phyloP scores from a whole-genome alignment of 2,113 vertebrate genomes.

The Oreotrochilus melanogaster region DNA sequence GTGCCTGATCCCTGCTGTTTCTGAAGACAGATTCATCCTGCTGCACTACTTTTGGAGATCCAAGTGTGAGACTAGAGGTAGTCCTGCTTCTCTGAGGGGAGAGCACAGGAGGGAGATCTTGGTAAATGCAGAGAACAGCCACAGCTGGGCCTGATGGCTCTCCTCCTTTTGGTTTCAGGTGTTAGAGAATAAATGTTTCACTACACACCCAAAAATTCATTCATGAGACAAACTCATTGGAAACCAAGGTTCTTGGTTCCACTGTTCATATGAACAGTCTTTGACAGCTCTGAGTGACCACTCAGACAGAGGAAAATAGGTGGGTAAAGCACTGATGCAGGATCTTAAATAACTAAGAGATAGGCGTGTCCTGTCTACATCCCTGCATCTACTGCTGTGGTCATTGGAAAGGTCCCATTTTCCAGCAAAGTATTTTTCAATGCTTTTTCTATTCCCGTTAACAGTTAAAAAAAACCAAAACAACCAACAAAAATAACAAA shows the following conservation, averaged over 20 bases:
- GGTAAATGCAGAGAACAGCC: not conserved
- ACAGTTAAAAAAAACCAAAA: not conserved
- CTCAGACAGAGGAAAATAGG: not conserved
- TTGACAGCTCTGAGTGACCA: not conserved
- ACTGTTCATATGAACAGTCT: not conserved
- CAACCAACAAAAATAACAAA: not conserved
- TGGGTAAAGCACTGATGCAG: not conserved
- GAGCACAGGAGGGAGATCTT: not conserved
- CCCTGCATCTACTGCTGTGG: not conserved
- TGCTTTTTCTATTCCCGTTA: not conserved
- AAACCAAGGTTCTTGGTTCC: not conserved
- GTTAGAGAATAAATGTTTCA: not conserved
- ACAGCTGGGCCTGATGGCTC: rapidly evolving
- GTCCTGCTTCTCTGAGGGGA: not conserved
- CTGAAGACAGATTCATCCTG: not conserved
- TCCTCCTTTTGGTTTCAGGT: not conserved
- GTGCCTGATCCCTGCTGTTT: not conserved
- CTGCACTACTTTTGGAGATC: not conserved
- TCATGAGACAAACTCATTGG: not conserved
- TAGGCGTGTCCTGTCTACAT: not conserved
- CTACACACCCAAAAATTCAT: not conserved
- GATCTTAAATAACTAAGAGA: not conserved
- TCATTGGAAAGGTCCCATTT: not conserved
- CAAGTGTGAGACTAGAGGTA: not conserved
- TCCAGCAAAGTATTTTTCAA: not conserved